Evolutionary conservation across 2,797 vertebrate genomes (phyloP).

Genomic region (Chromobotia macracanthus): DNA sequence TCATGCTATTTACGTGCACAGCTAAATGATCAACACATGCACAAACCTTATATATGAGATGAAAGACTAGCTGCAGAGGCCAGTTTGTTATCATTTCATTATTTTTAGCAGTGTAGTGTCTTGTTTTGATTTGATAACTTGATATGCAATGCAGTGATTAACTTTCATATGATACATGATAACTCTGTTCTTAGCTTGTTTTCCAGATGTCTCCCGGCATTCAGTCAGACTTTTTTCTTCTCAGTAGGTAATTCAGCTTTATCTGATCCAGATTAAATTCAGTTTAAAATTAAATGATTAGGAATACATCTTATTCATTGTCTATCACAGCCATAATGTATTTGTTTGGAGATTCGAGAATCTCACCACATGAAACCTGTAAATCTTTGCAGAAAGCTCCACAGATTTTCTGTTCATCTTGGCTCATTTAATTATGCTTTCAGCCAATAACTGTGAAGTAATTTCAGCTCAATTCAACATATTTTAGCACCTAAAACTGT

Average conservation of each 20-base stretch:
- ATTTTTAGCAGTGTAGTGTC: background rate
- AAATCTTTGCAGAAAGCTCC: too few species aligned
- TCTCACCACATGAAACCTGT: too few species aligned
- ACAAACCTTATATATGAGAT: constrained; percentile 12
- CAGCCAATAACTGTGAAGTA: too few species aligned
- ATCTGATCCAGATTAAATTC: background rate
- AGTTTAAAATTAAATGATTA: background rate
- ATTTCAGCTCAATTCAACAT: too few species aligned
- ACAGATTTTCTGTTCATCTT: too few species aligned
- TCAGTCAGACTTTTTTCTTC: background rate
- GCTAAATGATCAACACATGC: constrained; percentile 28
- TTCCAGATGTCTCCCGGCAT: background rate
- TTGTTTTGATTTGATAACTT: constrained; percentile 4
- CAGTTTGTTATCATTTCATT: background rate
- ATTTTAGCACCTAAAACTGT: too few species aligned
- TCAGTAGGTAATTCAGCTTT: background rate
- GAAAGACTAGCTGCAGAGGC: constrained; percentile 10
- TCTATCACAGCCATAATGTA: background rate
- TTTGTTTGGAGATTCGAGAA: background rate
- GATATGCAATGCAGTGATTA: background rate
- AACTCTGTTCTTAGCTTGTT: constrained; percentile 8
- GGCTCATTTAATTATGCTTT: too few species aligned
- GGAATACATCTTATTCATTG: background rate
- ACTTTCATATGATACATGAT: background rate
- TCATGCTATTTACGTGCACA: constrained; percentile 8